These are phyloP conservation scores for Phoenoteleia sp. DNA, from an alignment of 2,888 invertebrate genomes.

Conservation along the genomic window DNA sequence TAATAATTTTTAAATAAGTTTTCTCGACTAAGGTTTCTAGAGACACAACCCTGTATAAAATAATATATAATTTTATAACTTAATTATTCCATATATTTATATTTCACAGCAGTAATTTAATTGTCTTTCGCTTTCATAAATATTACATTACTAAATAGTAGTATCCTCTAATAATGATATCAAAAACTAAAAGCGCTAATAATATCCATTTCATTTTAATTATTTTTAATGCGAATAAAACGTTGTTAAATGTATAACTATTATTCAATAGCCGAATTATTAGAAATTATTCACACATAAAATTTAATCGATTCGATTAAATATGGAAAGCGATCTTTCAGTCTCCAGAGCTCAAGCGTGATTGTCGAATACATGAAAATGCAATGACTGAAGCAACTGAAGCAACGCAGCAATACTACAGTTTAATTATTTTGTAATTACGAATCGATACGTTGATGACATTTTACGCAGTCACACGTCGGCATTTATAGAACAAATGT, in stretches of 20 bases:
- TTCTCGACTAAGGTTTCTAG: conserved; percentile 3
- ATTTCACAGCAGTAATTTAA: conserved; percentile 59
- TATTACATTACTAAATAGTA: too few relatives aligned
- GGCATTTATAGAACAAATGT: conserved; percentile 16
- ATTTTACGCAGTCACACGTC: conserved; percentile 48
- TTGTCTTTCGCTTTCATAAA: conserved; percentile 67
- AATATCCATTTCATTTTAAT: too few relatives aligned
- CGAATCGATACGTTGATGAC: conserved; percentile 51
- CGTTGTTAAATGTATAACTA: too few relatives aligned
- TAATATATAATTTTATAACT: conserved; percentile 53
- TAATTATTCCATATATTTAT: conserved; percentile 42
- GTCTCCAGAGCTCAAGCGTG: conserved; percentile 83
- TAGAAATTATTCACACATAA: conserved; percentile 32
- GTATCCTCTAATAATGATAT: too few relatives aligned
- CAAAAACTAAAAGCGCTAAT: too few relatives aligned
- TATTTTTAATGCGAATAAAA: conserved; percentile 9
- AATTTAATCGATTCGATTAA: conserved; percentile 35
- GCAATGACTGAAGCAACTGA: conserved; percentile 65
- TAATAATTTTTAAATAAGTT: conserved; percentile 29
- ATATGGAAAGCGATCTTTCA: conserved; percentile 74
- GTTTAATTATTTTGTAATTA: conserved; percentile 49
- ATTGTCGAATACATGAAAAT: conserved; percentile 82
- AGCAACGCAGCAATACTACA: conserved; percentile 57
- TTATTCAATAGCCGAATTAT: conserved; percentile 1
- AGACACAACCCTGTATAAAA: conserved; percentile 59